Evolutionary conservation across 2,113 vertebrate genomes (phyloP), one percentile per base, ranked within the genome.

Genomic region (Smithornis capensis): DNA sequence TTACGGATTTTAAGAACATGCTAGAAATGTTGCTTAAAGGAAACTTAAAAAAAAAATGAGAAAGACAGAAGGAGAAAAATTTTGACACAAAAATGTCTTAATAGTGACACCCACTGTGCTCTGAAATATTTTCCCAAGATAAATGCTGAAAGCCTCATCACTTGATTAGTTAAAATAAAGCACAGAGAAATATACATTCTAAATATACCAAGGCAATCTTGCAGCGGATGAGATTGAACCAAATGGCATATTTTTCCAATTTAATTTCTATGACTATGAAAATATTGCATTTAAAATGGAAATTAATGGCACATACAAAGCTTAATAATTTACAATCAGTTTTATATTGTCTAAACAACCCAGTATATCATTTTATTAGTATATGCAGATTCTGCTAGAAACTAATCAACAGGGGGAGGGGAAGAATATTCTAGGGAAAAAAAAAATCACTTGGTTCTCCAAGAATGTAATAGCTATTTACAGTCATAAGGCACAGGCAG

Each of bases 111-210:
- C 15, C 47, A 38, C 13, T 50, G 53, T n/a, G 49, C 53, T 85
- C 63, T 4, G 3, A 13, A 78, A 81, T 70, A 64, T 47, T 47
- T 90, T 87, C 35, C 60, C 8, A 40, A 81, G 52, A 80, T 40
- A 60, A 92, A 91, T 47, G 50, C 49, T 63, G 33, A 83, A 92
- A 94, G 12, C 10, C 12, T 79, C 75, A 83, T 88, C 35, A 25
- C 31, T 68, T 82, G 42, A 56, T 88, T 71, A 91, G 60, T 68
- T 88, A 83, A 90, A 89, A 74, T 28, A 94, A 94, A 92, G 19
- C 60, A 44, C 29, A n/a, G 4, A 22, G 28, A 89, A 91, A 79
- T 40, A 71, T 2, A 22, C 5, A 57, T 71, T 64, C 56, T 56
- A 76, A 73, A 85, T 47, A 79, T 52, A 75, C 11, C 42, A 84